phyloP scores from a whole-genome alignment of 2,113 vertebrate genomes.

The Trogon surrucura region DNA sequence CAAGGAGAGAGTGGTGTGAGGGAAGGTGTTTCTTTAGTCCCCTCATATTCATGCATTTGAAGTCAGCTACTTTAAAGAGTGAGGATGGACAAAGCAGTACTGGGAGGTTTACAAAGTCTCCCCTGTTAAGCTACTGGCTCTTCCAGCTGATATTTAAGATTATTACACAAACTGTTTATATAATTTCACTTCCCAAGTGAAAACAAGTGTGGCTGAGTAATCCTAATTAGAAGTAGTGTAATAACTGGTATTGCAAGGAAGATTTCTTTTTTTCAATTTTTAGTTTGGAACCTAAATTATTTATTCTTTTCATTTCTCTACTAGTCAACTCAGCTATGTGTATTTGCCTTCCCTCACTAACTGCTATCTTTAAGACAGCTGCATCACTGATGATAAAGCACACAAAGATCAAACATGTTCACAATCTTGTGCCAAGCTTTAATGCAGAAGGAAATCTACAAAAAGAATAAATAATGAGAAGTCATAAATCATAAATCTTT shows the following conservation, averaged over 20 bases:
- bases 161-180: background rate
- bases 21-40: background rate
- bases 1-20: background rate
- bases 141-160: background rate
- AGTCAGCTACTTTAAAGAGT: background rate
- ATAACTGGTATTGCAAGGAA: background rate
- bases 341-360: conserved; percentile 27
- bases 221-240: background rate
- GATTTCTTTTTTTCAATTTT: background rate
- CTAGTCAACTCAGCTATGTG: background rate
- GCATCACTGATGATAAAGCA: conserved; percentile 12
- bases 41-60: background rate
- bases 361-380: conserved; percentile 28
- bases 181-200: background rate
- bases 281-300: conserved; percentile 13
- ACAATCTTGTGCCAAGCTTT: background rate
- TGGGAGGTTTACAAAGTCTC: background rate
- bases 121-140: background rate
- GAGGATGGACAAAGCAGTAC: background rate
- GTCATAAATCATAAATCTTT: conserved; percentile 27
- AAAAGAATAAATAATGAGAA: conserved; percentile 56
- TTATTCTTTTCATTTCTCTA: background rate
- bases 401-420: conserved; percentile 13
- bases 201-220: background rate
- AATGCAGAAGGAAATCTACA: conserved; percentile 4